Evolutionary conservation across 2,888 invertebrate species (phyloP).

Genomic region (Drosophila fulvimacula): DNA sequence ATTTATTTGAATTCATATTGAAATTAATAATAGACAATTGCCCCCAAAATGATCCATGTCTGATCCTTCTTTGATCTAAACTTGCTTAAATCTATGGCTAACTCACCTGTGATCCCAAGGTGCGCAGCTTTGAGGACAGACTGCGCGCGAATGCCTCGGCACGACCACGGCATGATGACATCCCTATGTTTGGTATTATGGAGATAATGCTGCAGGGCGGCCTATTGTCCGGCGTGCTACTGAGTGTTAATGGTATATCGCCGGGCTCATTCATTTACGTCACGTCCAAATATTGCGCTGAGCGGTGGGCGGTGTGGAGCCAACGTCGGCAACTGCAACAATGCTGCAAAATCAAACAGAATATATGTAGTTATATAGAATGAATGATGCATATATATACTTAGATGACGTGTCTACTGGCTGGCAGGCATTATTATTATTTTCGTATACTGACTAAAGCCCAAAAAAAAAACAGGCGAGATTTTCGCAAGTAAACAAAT

Average conservation of each 20-base stretch:
- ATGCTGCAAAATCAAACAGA: slow-evolving; percentile 46
- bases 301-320: slow-evolving; percentile 34
- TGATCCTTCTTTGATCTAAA: neutral
- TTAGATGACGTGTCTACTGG: slow-evolving; percentile 34
- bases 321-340: slow-evolving; percentile 61
- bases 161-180: slow-evolving; percentile 92
- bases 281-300: slow-evolving; percentile 41
- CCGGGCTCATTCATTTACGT: slow-evolving; percentile 85
- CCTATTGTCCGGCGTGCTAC: slow-evolving; percentile 83
- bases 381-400: slow-evolving; percentile 10
- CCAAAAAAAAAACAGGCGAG: slow-evolving; percentile 22
- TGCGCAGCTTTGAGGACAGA: slow-evolving; percentile 90
- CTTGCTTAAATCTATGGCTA: neutral
- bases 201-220: slow-evolving; percentile 89
- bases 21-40: neutral
- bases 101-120: slow-evolving; percentile 87
- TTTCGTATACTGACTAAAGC: slow-evolving; percentile 39
- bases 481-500: slow-evolving; percentile 62
- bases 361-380: slow-evolving; percentile 1
- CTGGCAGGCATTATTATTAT: slow-evolving; percentile 34
- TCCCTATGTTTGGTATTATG: slow-evolving; percentile 87
- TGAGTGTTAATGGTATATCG: slow-evolving; percentile 83
- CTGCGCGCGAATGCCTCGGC: slow-evolving; percentile 93
- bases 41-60: neutral
- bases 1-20: neutral